phyloP scores from a whole-genome alignment of 2,888 invertebrate genomes.

The Aricia artaxerxes region DNA sequence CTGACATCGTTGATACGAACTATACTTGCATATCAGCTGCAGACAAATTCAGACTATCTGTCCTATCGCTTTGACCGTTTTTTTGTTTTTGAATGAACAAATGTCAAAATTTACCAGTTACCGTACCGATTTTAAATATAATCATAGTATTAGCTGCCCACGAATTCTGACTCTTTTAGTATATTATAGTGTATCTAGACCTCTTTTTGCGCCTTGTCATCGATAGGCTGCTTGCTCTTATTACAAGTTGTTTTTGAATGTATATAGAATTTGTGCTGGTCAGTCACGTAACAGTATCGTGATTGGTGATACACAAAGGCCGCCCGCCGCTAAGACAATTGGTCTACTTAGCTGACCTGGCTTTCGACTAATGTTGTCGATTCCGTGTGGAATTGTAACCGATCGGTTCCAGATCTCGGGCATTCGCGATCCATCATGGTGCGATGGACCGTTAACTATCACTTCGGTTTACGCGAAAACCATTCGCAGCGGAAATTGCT shows the following conservation, averaged over 20 bases:
- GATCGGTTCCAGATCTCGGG: conserved; percentile 2
- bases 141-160: no score
- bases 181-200: no score
- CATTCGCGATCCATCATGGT: conserved; percentile 1
- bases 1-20: no score
- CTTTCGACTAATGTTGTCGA: conserved; percentile 13
- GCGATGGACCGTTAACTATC: background rate
- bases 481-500: background rate
- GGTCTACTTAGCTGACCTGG: conserved; percentile 10
- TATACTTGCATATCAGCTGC: background rate
- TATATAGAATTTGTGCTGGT: background rate
- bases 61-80: no score
- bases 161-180: no score
- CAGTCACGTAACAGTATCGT: background rate
- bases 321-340: conserved; percentile 2
- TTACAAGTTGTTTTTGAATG: background rate
- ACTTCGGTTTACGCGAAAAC: background rate
- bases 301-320: background rate
- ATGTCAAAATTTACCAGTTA: no score
- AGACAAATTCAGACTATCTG: background rate
- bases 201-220: no score
- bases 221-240: no score
- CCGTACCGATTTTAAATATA: no score
- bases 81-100: no score
- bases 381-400: background rate